Evolutionary conservation across 2,888 invertebrate genomes (phyloP).

Genomic region (Cyclophora punctaria): DNA sequence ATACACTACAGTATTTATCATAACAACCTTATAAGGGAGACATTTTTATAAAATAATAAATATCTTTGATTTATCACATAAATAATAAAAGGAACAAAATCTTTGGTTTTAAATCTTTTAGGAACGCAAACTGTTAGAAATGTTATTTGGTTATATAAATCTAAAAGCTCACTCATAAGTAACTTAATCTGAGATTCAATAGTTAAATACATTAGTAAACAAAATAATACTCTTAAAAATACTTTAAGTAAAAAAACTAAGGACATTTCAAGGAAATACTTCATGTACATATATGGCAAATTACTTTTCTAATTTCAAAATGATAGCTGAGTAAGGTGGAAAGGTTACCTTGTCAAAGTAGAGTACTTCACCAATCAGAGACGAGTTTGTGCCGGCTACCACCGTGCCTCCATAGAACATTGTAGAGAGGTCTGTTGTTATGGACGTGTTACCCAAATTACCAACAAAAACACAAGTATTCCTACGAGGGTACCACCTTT

Average conservation of each 20-base stretch:
- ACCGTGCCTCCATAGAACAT: slow-evolving; percentile 83
- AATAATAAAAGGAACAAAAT: too few species aligned
- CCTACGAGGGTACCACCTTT: slow-evolving; percentile 86
- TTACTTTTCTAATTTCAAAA: slow-evolving; percentile 63
- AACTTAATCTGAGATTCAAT: neutral
- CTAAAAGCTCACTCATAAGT: too few species aligned
- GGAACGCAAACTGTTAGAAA: too few species aligned
- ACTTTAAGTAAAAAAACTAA: neutral
- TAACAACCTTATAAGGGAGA: too few species aligned
- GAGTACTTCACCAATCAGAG: slow-evolving; percentile 49
- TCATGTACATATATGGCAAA: neutral
- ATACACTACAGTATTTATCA: too few species aligned
- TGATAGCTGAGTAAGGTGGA: slow-evolving; percentile 56
- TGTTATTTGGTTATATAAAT: too few species aligned
- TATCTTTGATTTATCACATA: too few species aligned
- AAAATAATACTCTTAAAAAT: slow-evolving; percentile 2
- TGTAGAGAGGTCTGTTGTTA: slow-evolving; percentile 81
- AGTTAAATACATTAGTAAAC: neutral
- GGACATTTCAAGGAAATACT: neutral
- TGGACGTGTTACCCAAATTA: slow-evolving; percentile 78
- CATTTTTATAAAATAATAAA: too few species aligned
- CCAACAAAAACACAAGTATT: slow-evolving; percentile 85
- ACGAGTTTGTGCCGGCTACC: slow-evolving; percentile 53
- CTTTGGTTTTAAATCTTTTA: too few species aligned
- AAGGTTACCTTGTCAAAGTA: slow-evolving; percentile 64